Conservation (phyloP, 1,140 invertebrate species). For the Bombus superbus region DNA sequence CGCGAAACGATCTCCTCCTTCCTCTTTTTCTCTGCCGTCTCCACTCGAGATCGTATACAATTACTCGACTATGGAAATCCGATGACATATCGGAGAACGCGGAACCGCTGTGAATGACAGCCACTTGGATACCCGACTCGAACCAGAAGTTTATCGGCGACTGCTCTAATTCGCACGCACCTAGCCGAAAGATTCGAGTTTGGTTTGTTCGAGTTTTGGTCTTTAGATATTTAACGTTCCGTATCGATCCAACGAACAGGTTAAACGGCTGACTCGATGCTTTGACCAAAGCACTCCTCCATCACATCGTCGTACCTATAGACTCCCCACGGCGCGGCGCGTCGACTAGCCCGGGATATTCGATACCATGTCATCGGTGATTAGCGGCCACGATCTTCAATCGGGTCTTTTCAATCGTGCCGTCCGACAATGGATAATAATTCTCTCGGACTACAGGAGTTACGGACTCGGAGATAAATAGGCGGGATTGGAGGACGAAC, state of each 20-base stretch:
- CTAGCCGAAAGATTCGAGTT: background rate
- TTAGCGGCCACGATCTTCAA: background rate
- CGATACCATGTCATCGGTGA: background rate
- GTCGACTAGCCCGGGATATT: background rate
- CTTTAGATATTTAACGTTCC: background rate
- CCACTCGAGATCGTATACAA: background rate
- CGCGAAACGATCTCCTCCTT: background rate
- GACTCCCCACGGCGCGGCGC: too few species aligned
- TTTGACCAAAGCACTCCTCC: background rate
- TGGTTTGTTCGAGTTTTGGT: background rate
- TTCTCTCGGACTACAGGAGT: background rate
- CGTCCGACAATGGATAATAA: slow-evolving; percentile 12
- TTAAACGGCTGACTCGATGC: background rate
- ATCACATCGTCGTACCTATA: background rate
- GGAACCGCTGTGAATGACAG: background rate
- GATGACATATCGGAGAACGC: background rate
- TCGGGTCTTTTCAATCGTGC: background rate
- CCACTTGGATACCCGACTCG: background rate
- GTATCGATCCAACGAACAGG: background rate
- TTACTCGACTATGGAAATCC: slow-evolving; percentile 9
- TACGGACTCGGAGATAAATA: background rate
- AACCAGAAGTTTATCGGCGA: background rate
- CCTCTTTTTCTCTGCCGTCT: background rate
- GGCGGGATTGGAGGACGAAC: too few species aligned
- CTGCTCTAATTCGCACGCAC: background rate